A percentile compares a stretch with the other conserved stretches of the same genome.
Conservation (phyloP, 2,113 vertebrate species). For the Hymenochirus boettgeri region DNA sequence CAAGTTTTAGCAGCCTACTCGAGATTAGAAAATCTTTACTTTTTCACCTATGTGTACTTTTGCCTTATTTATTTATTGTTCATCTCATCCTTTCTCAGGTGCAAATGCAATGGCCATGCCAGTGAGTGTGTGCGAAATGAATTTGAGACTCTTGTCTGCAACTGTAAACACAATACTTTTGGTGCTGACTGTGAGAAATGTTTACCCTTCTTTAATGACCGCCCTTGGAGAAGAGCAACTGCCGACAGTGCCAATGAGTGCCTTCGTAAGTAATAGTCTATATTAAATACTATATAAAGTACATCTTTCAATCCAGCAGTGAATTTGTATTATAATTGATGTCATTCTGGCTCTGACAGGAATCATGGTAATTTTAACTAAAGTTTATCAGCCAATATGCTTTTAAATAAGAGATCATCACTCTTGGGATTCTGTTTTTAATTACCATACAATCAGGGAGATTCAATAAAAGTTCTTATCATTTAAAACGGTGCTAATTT, state of each 20-base stretch:
- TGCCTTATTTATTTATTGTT: too few species aligned
- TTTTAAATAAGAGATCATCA: too few species aligned
- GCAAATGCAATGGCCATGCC: constrained; percentile 93
- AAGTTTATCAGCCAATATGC: too few species aligned
- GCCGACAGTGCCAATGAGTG: constrained; percentile 84
- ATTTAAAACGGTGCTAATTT: too few species aligned
- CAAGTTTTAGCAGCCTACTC: background rate
- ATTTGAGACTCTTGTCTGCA: constrained; percentile 71
- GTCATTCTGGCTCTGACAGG: too few species aligned
- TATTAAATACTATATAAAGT: background rate
- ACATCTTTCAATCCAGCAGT: too few species aligned
- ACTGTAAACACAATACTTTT: constrained; percentile 89
- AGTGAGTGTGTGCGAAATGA: constrained; percentile 81
- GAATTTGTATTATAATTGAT: too few species aligned
- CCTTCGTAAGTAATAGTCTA: constrained; percentile 69
- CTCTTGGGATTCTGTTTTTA: too few species aligned
- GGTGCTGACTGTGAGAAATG: constrained; percentile 84
- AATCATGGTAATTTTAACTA: too few species aligned
- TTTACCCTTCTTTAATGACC: constrained; percentile 89
- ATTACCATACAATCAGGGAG: too few species aligned
- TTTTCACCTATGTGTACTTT: too few species aligned
- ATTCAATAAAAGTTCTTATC: too few species aligned
- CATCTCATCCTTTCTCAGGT: constrained; percentile 61
- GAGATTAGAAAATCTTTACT: background rate
- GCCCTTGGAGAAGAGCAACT: constrained; percentile 86